Evolutionary conservation across 2,888 invertebrate species (phyloP), one percentile per base, ranked within the genome.

Genomic region (Euzophera pinguis): DNA sequence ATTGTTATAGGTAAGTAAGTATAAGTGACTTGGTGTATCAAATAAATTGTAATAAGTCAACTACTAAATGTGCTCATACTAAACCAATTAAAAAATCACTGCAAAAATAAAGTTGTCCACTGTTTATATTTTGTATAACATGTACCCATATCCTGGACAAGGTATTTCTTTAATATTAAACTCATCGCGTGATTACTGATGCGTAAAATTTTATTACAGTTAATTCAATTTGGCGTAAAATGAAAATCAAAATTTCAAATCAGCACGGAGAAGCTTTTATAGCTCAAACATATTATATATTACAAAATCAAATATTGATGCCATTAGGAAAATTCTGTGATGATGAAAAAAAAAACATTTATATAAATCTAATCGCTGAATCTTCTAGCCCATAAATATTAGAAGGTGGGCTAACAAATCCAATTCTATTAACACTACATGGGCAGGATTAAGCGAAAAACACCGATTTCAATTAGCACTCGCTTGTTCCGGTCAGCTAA

Each of bases 391-490:
- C 34, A 53, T 50, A 56, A 54, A 42, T 42, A 42, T 50, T 41
- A 50, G 17, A 35, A 34, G 17, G 43, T 32, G 41, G 14, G 43
- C 51, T 50, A 48, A 56, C 50, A 57, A 58, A 42, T 43, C 34
- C 22, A 35, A 61, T 67, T 67, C 66, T 66, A 76, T 78, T 71
- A 71, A 61, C 57, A 54, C 66, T 59, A 63, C 61, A 70, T 65
- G 58, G 58, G 58, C 47, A 32, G 73, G 73, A 77, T 79, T 81
- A 81, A 75, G 73, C 59, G 67, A 78, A 81, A 84, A 84, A 82
- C 73, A 67, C 75, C 74, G 67, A 75, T 84, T 88, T 84, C 86
- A 89, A 89, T 89, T 89, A 89, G 78, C 77, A 70, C 57, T 61
- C 65, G 75, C 86, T 84, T 89, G 88, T 87, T 78, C 74, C 65